Evolutionary conservation across 2,888 invertebrate species (phyloP).

Genomic region (Stramonita haemastoma): DNA sequence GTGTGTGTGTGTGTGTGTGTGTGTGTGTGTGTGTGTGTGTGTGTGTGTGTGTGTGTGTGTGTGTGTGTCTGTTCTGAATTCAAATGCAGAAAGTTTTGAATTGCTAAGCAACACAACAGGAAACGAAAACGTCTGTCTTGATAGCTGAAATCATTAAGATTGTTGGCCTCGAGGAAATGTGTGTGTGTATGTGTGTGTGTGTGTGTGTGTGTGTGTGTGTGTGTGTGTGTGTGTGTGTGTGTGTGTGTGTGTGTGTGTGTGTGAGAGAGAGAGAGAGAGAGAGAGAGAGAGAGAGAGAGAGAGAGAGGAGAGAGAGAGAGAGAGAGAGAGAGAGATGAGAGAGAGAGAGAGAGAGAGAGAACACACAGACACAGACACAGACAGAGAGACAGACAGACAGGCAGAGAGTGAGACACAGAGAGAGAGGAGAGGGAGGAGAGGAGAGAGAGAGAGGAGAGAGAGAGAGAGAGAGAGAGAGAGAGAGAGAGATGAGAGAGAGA

Average conservation of each 20-base stretch:
- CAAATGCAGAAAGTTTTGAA: too few relatives aligned
- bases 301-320: too few relatives aligned
- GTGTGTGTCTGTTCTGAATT: background rate
- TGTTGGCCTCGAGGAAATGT: background rate
- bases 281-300: too few relatives aligned
- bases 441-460: background rate
- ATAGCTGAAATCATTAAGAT: too few relatives aligned
- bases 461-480: slow-evolving; percentile 6
- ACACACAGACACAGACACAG: background rate
- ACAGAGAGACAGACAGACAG: slow-evolving; percentile 17
- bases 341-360: too few relatives aligned
- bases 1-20: background rate
- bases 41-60: background rate
- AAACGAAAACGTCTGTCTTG: too few relatives aligned
- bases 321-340: too few relatives aligned
- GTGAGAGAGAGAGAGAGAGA: too few relatives aligned
- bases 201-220: background rate
- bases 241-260: too few relatives aligned
- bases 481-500: background rate
- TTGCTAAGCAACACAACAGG: too few relatives aligned
- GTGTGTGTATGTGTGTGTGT: background rate
- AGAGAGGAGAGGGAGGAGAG: background rate
- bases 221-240: too few relatives aligned
- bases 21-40: background rate
- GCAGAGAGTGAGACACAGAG: background rate